Evolutionary conservation across 2,797 vertebrate species (phyloP).

Genomic region (Peromyscus attwateri): DNA sequence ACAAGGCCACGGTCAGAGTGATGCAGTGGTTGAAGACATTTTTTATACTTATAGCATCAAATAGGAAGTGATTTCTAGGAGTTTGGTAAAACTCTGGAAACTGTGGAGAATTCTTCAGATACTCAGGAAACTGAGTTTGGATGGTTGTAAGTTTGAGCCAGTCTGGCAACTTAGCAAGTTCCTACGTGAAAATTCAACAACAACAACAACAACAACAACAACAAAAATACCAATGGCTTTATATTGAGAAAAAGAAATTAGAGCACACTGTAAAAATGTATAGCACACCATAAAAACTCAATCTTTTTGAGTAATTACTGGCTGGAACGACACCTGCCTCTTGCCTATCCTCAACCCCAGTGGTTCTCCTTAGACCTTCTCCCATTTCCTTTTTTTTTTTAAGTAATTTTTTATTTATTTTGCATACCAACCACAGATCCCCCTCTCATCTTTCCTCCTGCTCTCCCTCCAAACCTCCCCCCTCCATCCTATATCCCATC

Average conservation of each 20-base stretch:
- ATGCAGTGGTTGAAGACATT: neutral
- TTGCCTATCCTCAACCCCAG: neutral
- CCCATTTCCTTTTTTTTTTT: neutral
- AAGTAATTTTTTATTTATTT: too few species aligned
- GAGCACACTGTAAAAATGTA: neutral
- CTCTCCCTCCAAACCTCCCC: too few species aligned
- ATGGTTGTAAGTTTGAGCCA: neutral
- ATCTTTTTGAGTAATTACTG: neutral
- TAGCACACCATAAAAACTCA: neutral
- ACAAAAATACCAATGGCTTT: neutral
- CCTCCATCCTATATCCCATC: too few species aligned
- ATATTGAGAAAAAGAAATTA: conserved; percentile 2
- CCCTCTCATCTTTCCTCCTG: too few species aligned
- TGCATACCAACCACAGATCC: too few species aligned
- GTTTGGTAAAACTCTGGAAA: neutral
- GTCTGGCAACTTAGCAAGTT: neutral
- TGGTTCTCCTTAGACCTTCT: neutral
- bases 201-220: too few species aligned
- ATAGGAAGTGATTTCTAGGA: neutral
- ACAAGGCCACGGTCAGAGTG: neutral
- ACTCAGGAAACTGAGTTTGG: neutral
- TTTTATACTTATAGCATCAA: neutral
- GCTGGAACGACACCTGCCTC: neutral
- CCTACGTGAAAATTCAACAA: neutral
- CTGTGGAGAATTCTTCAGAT: neutral